Base-by-base conservation (phyloP, 2,888 invertebrate genomes). In the Drosophila monieri region DNA sequence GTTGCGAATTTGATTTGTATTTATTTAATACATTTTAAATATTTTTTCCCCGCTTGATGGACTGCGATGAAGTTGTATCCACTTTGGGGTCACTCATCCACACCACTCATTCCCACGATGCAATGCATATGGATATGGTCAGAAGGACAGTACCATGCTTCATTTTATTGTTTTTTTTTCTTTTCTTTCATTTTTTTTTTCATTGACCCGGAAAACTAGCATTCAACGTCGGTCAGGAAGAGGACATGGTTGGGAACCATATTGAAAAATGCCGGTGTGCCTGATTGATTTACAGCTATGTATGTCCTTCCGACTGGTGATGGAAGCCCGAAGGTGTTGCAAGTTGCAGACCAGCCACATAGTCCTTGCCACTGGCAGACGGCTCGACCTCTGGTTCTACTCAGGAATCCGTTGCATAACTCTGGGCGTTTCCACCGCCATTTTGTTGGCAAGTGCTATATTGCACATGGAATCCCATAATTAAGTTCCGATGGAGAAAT, bases 261-360 rank as follows among this genome's bases (percentile, higher is more conserved):
- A 84, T 88, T 87, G 74, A 77, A 85, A 83, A 78, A 75, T 78
- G 68, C 77, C 85, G 64, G 68, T 73, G 79, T 47, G 74, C 68
- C 52, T 84, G 83, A 84, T 85, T 84, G 83, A 84, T 84, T 88
- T 88, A 88, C 76, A 85, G 79, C 69, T 60, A 35, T 49, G 68
- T 60, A 35, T 49, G 68, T 60, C 37, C 59, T 72, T 66, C 66
- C 60, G 62, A 58, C 37, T 73, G 72, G 59, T 53, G 60, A 59
- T 21, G 57, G 30, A 57, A 62, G 52, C 64, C 62, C 32, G 64
- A 62, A 64, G 64, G 62, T 62, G 62, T 39, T 61, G 62, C 64
- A 46, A 51, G 18, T 18, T 53, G 66, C 35, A 46, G 18, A 8
- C 15, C 46, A 54, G 10, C 8, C 41, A 44, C 32, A 32, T 32